Percentiles rank a stretch among this genome's conserved stretches.
Evolutionary conservation across 2,113 vertebrate species (phyloP).

Genomic region (Cyprinodon tularosa): DNA sequence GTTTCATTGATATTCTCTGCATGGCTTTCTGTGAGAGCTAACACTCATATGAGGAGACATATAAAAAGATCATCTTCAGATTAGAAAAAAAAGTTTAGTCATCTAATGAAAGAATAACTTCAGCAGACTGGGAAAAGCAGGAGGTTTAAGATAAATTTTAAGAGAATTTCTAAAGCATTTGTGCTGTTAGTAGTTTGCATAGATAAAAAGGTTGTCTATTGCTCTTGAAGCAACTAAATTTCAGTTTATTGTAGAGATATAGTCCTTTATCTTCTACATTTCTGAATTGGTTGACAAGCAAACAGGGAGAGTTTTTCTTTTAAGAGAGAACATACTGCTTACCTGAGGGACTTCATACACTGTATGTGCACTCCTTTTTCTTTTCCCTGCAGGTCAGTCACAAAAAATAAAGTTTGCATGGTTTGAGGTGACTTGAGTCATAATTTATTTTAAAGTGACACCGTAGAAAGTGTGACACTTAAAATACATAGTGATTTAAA

Average conservation of each 20-base stretch:
- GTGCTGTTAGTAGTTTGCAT: background rate
- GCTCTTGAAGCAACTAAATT: background rate
- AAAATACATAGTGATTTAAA: background rate
- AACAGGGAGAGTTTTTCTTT: background rate
- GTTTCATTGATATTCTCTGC: background rate
- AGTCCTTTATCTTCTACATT: background rate
- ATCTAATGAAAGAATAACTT: background rate
- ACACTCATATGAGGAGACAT: background rate
- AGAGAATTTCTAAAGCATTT: background rate
- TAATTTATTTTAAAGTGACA: background rate
- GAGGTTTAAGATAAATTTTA: background rate
- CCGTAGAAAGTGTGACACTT: background rate
- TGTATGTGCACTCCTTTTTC: accelerated
- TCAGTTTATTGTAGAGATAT: accelerated
- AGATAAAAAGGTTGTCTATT: background rate
- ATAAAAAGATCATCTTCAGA: background rate
- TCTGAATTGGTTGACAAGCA: background rate
- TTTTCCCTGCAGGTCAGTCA: slow-evolving; percentile 19
- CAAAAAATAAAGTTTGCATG: background rate
- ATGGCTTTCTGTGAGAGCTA: background rate
- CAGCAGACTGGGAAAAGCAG: background rate
- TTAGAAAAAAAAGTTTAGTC: background rate
- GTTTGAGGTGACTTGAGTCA: background rate
- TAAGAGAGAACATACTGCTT: background rate
- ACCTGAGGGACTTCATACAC: slow-evolving; percentile 11